Conservation (phyloP, 2,888 invertebrate species). For the Cerastoderma edule region DNA sequence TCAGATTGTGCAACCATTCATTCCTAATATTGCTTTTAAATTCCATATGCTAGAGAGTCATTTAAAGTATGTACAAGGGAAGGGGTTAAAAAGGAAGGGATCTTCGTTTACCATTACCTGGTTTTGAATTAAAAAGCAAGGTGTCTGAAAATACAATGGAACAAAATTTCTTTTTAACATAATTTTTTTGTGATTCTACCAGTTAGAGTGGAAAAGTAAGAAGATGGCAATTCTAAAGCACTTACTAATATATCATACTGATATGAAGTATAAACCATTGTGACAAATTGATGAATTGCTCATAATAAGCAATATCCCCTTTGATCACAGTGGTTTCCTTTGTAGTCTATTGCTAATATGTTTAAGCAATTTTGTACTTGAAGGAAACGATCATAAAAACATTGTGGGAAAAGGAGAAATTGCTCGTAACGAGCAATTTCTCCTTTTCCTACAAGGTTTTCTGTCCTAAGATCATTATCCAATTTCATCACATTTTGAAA, state of each 20-base stretch:
- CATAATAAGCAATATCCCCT: neutral
- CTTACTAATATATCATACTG: too few relatives aligned
- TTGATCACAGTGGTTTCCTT: neutral
- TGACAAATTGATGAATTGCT: neutral
- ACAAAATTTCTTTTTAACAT: too few relatives aligned
- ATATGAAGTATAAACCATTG: too few relatives aligned
- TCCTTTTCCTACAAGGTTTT: constrained; percentile 4
- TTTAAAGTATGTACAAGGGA: neutral
- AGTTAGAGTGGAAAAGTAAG: too few relatives aligned
- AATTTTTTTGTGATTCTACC: too few relatives aligned
- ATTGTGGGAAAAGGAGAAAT: constrained; percentile 1
- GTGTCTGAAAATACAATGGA: constrained; percentile 22
- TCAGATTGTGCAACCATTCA: too few relatives aligned
- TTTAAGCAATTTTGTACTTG: too few relatives aligned
- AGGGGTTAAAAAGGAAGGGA: neutral
- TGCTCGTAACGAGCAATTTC: constrained; percentile 16
- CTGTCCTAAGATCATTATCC: neutral
- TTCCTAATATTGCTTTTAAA: too few relatives aligned
- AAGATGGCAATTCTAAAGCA: too few relatives aligned
- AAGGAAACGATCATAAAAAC: too few relatives aligned
- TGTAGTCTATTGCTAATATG: too few relatives aligned
- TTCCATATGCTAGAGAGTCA: too few relatives aligned
- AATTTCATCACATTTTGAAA: neutral
- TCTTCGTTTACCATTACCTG: neutral
- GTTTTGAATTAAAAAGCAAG: constrained; percentile 10